Base-by-base conservation (phyloP, 1,140 invertebrate genomes). In the Leptopilina boulardi region DNA sequence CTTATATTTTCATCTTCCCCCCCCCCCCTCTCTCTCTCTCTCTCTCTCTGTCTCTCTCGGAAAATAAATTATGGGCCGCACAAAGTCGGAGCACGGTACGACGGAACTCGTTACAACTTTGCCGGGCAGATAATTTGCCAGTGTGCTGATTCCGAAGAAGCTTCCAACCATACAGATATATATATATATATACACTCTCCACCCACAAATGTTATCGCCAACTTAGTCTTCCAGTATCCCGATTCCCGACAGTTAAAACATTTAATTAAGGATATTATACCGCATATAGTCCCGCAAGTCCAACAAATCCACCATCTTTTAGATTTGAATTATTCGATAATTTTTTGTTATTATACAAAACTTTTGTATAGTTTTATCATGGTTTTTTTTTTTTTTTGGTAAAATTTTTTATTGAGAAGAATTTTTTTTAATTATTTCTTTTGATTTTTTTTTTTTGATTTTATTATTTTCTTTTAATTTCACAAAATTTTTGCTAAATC, bases 81-180 rank as follows among this genome's bases (percentile, higher is more conserved):
- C 66, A 23, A 51, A 34, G 19, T 34, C 26, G 70, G 18, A 30
- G 21, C 26, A 30, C 11, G 75, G 73, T 54, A 51, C 66, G 72
- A 74, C 47, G 72, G 73, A 74, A 76, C 78, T 79, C 73, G 75
- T 79, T 77, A 59, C 56, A 72, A 80, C 73, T 77, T 80, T 71
- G 74, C 73, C 70, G 76, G 79, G 78, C 80, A 80, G 77, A 78
- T 80, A 80, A 81, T 83, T 83, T 83, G 78, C 77, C 76, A 78
- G 73, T 34, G 70, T 74, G 72, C 79, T 82, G 78, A 82, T 82
- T 82, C 71, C 56, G 75, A 73, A 74, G 73, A 18, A 54, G 47
- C 23, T 47, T 54, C 42, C 23, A 30, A 30, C 44, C 44, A 54
- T 51, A 47, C 10, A n/a, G 5, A 38, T 9, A 38, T 30, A 30